These are phyloP conservation scores for Ophiodon elongatus DNA, from an alignment of 2,113 vertebrate genomes.

Conservation along the genomic window DNA sequence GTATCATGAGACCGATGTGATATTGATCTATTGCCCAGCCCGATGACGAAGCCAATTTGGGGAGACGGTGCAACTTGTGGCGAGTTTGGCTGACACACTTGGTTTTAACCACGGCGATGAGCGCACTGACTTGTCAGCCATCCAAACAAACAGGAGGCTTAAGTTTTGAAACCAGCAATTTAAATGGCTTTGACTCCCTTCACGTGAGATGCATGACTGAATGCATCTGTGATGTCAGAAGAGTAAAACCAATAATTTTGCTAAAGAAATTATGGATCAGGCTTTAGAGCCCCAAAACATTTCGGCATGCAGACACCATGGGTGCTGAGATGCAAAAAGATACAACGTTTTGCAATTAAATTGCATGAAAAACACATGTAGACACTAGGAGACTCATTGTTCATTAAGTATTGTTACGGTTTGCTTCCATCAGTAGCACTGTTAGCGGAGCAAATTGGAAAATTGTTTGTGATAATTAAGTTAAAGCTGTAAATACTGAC, in stretches of 20 bases:
- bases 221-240: slow-evolving; percentile 30
- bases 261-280: slow-evolving; percentile 22
- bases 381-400: background rate
- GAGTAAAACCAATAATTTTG: slow-evolving; percentile 36
- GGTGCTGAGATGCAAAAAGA: background rate
- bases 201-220: slow-evolving; percentile 13
- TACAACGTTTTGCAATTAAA: background rate
- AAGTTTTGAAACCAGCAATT: slow-evolving; percentile 55
- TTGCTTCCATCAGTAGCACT: background rate
- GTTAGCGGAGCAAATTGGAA: slow-evolving; percentile 9
- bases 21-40: too few species aligned
- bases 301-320: background rate
- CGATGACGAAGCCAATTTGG: background rate
- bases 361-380: background rate
- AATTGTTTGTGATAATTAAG: background rate
- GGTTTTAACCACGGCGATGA: slow-evolving; percentile 23
- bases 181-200: slow-evolving; percentile 12
- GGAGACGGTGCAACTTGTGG: background rate
- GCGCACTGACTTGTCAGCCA: slow-evolving; percentile 30
- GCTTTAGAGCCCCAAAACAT: background rate
- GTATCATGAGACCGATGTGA: too few species aligned
- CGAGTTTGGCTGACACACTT: slow-evolving; percentile 10
- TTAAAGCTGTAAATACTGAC: slow-evolving; percentile 1
- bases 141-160: slow-evolving; percentile 34
- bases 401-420: background rate